Evolutionary conservation across 2,113 vertebrate species (phyloP).

Genomic region (Thomomys bottae): DNA sequence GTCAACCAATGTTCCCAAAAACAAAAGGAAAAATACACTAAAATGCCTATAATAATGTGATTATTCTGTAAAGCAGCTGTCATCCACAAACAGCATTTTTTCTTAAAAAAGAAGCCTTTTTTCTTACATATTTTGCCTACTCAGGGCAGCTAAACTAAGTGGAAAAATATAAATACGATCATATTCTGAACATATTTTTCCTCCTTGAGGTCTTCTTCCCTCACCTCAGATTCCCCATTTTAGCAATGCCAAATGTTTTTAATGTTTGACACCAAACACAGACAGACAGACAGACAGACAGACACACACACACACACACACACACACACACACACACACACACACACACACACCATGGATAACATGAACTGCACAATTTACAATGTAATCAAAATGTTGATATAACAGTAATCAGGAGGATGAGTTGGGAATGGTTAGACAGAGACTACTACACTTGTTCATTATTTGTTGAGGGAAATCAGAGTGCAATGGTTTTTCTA

Average conservation of each 20-base stretch:
- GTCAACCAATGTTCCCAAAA: slow-evolving; percentile 43
- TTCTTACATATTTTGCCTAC: neutral
- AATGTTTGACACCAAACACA: neutral
- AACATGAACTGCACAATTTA: slow-evolving; percentile 57
- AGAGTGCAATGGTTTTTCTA: slow-evolving; percentile 84
- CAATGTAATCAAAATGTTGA: slow-evolving; percentile 74
- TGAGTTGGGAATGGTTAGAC: slow-evolving; percentile 77
- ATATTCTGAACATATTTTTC: neutral
- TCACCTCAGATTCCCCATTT: neutral
- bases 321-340: no score
- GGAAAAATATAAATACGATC: slow-evolving; percentile 31
- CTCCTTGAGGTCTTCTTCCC: neutral
- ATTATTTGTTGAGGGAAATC: slow-evolving; percentile 85
- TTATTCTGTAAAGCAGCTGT: slow-evolving; percentile 1
- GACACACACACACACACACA: no score
- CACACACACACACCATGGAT: neutral
- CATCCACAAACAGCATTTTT: neutral
- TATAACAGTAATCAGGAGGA: slow-evolving; percentile 63
- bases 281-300: no score
- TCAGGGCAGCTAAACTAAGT: slow-evolving; percentile 5
- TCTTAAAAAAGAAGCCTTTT: slow-evolving; percentile 22
- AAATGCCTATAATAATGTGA: slow-evolving; percentile 29
- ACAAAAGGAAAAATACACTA: slow-evolving; percentile 36
- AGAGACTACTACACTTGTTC: slow-evolving; percentile 74
- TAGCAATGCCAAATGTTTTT: slow-evolving; percentile 51